Conservation (phyloP, 1,140 invertebrate genomes). For the Cephus cinctus region DNA sequence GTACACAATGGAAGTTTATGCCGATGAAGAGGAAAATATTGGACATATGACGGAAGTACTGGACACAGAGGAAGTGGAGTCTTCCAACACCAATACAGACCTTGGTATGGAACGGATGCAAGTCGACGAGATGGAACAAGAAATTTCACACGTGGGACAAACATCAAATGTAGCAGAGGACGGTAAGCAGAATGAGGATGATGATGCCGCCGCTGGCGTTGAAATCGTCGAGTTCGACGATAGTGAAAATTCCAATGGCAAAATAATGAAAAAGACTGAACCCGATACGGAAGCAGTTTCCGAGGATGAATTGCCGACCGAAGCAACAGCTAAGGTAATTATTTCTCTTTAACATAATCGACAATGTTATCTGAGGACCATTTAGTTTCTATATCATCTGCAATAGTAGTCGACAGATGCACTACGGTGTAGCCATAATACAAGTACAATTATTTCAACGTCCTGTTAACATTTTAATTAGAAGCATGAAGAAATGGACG, state of each 20-base stretch:
- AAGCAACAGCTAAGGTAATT: constrained; percentile 47
- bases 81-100: constrained; percentile 1
- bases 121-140: constrained; percentile 8
- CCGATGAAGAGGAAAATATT: too few relatives aligned
- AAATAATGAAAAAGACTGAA: constrained; percentile 47
- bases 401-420: too few relatives aligned
- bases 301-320: constrained; percentile 64
- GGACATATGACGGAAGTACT: too few relatives aligned
- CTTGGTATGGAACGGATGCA: constrained; percentile 1
- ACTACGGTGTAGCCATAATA: too few relatives aligned
- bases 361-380: too few relatives aligned
- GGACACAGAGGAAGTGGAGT: background rate
- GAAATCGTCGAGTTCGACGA: background rate
- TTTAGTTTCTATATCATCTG: too few relatives aligned
- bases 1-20: too few relatives aligned
- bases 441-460: background rate
- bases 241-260: constrained; percentile 14
- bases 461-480: constrained; percentile 17
- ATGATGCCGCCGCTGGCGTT: constrained; percentile 12
- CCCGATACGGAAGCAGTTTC: constrained; percentile 70
- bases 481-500: constrained; percentile 29
- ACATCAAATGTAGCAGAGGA: constrained; percentile 20
- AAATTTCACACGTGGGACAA: constrained; percentile 7
- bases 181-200: constrained; percentile 13
- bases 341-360: too few relatives aligned